Evolutionary conservation across 1,140 invertebrate species (phyloP).

Genomic region (Musca vetustissima): DNA sequence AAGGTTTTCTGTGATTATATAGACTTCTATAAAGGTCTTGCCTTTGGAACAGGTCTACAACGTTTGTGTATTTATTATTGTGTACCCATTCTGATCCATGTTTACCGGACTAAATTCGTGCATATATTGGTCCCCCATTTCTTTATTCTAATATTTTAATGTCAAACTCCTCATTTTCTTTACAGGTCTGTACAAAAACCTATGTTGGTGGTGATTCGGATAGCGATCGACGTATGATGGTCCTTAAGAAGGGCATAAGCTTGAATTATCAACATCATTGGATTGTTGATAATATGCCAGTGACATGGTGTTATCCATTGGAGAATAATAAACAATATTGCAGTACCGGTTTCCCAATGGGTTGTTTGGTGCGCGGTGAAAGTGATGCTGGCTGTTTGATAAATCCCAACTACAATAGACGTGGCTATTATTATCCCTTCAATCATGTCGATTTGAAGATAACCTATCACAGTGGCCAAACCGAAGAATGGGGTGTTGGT

Average conservation of each 20-base stretch:
- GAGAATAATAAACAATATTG: slow-evolving; percentile 82
- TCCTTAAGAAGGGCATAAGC: slow-evolving; percentile 88
- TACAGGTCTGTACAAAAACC: slow-evolving; percentile 63
- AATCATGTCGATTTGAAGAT: slow-evolving; percentile 96
- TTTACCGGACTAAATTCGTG: no score
- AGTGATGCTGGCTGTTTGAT: slow-evolving; percentile 54
- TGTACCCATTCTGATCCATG: no score
- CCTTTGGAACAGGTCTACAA: no score
- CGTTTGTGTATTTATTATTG: no score
- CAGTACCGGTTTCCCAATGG: slow-evolving; percentile 95
- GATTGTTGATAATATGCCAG: slow-evolving; percentile 98
- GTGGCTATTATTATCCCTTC: slow-evolving; percentile 86
- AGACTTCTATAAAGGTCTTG: no score
- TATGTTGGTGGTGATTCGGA: slow-evolving; percentile 70
- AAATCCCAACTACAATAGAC: slow-evolving; percentile 59
- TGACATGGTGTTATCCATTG: slow-evolving; percentile 88
- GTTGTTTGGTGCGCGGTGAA: slow-evolving; percentile 73
- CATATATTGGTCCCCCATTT: no score
- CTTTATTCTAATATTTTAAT: no score
- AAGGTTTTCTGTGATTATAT: no score
- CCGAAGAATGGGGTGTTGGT: slow-evolving; percentile 81
- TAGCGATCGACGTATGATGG: slow-evolving; percentile 71
- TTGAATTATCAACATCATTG: slow-evolving; percentile 99
- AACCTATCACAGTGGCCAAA: slow-evolving; percentile 85
- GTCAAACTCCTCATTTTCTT: background rate